Evolutionary conservation across 2,797 vertebrate genomes (phyloP).

Genomic region (Emys orbicularis): DNA sequence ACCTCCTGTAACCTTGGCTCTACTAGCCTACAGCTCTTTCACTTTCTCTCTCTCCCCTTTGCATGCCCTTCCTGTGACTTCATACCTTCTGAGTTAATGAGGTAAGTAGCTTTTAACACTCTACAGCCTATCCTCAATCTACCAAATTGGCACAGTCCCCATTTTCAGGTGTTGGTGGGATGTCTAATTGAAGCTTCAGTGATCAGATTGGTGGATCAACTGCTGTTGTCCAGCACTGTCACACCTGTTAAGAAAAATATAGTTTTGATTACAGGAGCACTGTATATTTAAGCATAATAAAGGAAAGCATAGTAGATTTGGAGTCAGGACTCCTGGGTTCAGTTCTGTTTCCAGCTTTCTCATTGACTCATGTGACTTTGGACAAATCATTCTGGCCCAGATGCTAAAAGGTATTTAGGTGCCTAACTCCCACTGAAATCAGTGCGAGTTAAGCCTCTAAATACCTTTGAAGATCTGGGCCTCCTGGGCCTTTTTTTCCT

Average conservation of each 20-base stretch:
- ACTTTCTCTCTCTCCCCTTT: background rate
- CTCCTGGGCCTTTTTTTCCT: background rate
- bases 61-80: background rate
- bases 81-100: background rate
- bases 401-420: background rate
- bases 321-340: background rate
- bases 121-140: background rate
- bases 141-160: background rate
- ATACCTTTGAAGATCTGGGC: background rate
- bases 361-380: background rate
- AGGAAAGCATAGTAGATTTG: background rate
- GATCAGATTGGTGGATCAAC: background rate
- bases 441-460: background rate
- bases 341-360: background rate
- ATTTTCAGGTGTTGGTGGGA: background rate
- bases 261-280: background rate
- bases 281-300: background rate
- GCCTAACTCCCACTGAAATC: background rate
- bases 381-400: background rate
- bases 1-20: background rate
- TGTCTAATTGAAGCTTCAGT: background rate
- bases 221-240: background rate
- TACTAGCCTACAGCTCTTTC: background rate
- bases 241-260: background rate
- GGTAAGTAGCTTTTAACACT: background rate